Base-by-base conservation (phyloP, 2,888 invertebrate genomes). In the Cryptophagus acutangulus region DNA sequence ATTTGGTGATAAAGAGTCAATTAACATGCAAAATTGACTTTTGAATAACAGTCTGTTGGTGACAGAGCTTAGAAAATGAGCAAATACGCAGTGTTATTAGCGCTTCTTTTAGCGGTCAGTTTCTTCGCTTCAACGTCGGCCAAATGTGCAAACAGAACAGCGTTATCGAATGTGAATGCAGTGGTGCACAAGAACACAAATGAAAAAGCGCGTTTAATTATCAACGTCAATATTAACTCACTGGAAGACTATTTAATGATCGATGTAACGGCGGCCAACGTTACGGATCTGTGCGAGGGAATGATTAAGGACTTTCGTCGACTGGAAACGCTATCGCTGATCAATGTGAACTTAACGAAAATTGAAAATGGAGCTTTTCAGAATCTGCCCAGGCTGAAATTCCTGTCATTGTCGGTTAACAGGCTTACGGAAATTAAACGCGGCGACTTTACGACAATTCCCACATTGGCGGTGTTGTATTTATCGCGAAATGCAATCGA, bases 321-420 rank as follows among this genome's bases (percentile, higher is more conserved):
- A 15, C 33, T 62, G 20, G 45, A 55, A 46, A 38, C 35, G 4
- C 45, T 62, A 2, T 40, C 49, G 13, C 31, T 62, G 5, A 56
- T 59, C 13, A 51, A 50, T 25, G 52, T 53, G 1, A 60, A 60
- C 36, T 38, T 62, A 9, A 47, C 52, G 9, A 37, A 36, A 29
- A 57, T 62, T 12, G 48, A 60, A 37, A 46, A 51, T 2, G 48
- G 48, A 9, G 51, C 56, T 1, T 61, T 62, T 42, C 51, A 55
- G 34, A 43, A 55, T n/a, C 45, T 57, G 20, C 56, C 59, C 1
- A 48, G 43, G 15, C 38, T 62, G 14, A 45, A 24, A 25, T 43
- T 46, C 40, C 35, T 62, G 15, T 61, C 58, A 4, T 40, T 62
- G 6, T 49, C 61, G 1, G 55, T 59, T 8, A 62, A 62, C 39